Conservation (phyloP, 2,888 invertebrate genomes). For the Drosophila prostipennis region DNA sequence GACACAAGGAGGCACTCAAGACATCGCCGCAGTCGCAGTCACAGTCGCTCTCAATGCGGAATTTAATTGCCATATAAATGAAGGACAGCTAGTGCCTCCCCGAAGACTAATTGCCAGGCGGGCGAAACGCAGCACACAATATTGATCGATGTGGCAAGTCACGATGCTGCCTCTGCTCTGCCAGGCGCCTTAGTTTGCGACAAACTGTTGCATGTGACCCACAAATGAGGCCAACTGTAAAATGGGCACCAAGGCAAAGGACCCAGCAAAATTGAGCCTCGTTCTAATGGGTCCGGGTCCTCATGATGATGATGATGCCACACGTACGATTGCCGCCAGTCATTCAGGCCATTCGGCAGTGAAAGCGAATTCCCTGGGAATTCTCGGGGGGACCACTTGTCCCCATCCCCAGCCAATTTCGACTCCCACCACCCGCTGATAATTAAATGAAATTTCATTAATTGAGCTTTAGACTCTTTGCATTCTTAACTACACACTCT, state of each 20-base stretch:
- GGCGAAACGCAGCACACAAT: constrained; percentile 17
- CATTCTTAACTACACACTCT: constrained; percentile 56
- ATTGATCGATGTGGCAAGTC: constrained; percentile 58
- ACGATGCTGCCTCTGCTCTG: constrained; percentile 18
- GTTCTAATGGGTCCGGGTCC: constrained; percentile 47
- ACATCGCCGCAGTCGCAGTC: constrained; percentile 22
- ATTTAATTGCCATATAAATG: constrained; percentile 71
- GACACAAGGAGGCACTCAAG: constrained; percentile 20
- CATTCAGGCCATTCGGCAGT: constrained; percentile 3
- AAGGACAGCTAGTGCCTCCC: constrained; percentile 43
- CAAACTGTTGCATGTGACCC: constrained; percentile 71
- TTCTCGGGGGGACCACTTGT: constrained; percentile 9
- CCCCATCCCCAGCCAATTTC: constrained; percentile 2
- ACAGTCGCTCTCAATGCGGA: constrained; percentile 32
- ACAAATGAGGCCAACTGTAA: constrained; percentile 60
- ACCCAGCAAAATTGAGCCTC: constrained; percentile 29
- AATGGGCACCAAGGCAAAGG: constrained; percentile 19
- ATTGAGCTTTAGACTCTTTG: constrained; percentile 54
- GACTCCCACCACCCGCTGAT: constrained; percentile 47
- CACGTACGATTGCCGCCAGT: constrained; percentile 62
- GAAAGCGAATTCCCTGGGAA: constrained; percentile 20
- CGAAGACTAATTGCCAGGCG: constrained; percentile 25
- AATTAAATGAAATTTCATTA: constrained; percentile 76
- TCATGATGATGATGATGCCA: constrained; percentile 22
- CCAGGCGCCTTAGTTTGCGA: constrained; percentile 1